Evolutionary conservation across 2,888 invertebrate genomes (phyloP).

Genomic region (Crossocerus cetratus): DNA sequence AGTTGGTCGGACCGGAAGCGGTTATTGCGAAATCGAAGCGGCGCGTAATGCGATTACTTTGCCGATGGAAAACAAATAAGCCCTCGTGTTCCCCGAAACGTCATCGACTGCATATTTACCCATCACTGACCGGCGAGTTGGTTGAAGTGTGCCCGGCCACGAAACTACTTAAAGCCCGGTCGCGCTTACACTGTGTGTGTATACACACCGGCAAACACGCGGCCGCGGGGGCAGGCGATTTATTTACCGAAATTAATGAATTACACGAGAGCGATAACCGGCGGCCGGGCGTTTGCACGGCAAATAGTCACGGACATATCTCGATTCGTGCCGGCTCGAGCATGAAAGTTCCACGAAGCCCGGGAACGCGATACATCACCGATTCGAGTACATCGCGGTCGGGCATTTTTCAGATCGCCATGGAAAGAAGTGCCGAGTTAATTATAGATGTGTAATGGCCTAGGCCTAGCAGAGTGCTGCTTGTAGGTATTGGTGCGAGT

Average conservation of each 20-base stretch:
- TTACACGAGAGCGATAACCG: constrained; percentile 3
- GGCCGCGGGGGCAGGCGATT: not conserved
- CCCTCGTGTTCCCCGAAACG: constrained; percentile 39
- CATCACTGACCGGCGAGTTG: constrained; percentile 11
- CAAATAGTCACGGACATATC: constrained; percentile 7
- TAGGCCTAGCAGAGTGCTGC: too few species aligned
- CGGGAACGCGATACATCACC: not conserved
- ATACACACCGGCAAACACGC: too few species aligned
- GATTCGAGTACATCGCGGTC: not conserved
- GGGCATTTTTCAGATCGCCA: not conserved
- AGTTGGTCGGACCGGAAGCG: too few species aligned
- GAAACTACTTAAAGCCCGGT: constrained; percentile 20
- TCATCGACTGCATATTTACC: constrained; percentile 38
- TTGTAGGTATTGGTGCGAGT: too few species aligned
- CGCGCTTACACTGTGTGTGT: not conserved
- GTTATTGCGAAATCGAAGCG: too few species aligned
- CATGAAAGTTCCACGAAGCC: too few species aligned
- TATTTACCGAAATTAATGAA: constrained; percentile 31
- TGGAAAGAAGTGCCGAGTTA: not conserved
- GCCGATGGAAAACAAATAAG: constrained; percentile 42
- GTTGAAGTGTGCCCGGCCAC: not conserved
- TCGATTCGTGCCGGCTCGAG: too few species aligned
- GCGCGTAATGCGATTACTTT: too few species aligned
- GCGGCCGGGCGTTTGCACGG: constrained; percentile 5
- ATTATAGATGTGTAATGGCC: not conserved